Evolutionary conservation across 1,140 invertebrate species (phyloP).

Genomic region (Drosophila pachea): DNA sequence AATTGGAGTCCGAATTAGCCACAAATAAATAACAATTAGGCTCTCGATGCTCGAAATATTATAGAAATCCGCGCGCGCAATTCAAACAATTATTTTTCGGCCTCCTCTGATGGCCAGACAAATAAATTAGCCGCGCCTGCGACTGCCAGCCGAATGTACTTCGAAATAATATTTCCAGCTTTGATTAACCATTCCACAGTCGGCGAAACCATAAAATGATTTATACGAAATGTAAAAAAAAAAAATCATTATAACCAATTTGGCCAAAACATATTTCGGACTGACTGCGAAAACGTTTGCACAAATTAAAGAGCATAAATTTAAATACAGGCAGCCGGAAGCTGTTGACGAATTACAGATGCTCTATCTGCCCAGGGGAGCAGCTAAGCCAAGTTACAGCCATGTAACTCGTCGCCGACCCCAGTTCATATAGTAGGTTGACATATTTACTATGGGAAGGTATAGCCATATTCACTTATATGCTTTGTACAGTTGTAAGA

Average conservation of each 20-base stretch:
- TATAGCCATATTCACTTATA: too few relatives aligned
- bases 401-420: background rate
- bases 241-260: slow-evolving; percentile 12
- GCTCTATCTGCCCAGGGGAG: background rate
- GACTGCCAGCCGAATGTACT: slow-evolving; percentile 13
- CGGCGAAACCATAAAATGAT: slow-evolving; percentile 39
- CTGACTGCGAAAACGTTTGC: background rate
- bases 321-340: background rate
- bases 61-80: slow-evolving; percentile 35
- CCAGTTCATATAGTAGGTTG: background rate
- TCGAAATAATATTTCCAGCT: slow-evolving; percentile 35
- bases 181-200: slow-evolving; percentile 55
- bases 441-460: background rate
- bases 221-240: slow-evolving; percentile 38
- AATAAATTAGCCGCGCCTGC: slow-evolving; percentile 63
- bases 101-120: slow-evolving; percentile 52
- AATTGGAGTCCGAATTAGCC: slow-evolving; percentile 48
- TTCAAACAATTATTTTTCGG: slow-evolving; percentile 55
- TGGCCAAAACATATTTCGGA: slow-evolving; percentile 28
- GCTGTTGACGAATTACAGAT: background rate
- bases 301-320: slow-evolving; percentile 4
- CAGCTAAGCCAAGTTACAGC: background rate
- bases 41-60: slow-evolving; percentile 31
- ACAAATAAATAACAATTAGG: slow-evolving; percentile 76
- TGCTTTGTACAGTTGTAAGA: too few relatives aligned